phyloP scores from a whole-genome alignment of 2,888 invertebrate species.

The Bedellia somnulentella region DNA sequence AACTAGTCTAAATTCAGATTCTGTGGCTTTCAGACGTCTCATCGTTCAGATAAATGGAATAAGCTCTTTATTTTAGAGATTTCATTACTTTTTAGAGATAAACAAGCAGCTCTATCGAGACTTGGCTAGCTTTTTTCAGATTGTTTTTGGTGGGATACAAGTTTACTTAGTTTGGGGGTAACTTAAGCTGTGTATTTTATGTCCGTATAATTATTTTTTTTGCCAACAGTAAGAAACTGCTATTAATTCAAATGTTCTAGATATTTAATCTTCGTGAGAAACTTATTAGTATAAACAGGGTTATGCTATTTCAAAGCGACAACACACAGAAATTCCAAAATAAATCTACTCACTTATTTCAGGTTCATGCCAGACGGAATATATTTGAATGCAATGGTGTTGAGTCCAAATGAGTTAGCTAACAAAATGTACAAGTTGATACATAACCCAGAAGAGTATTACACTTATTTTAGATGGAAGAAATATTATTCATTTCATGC shows the following conservation, averaged over 20 bases:
- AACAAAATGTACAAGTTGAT: slow-evolving; percentile 16
- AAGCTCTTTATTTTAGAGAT: too few species aligned
- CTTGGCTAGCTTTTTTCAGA: too few species aligned
- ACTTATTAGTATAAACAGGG: background rate
- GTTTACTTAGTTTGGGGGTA: too few species aligned
- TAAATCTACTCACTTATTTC: slow-evolving; percentile 7
- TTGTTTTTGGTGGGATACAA: too few species aligned
- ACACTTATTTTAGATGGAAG: slow-evolving; percentile 20
- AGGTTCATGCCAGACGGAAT: slow-evolving; percentile 21
- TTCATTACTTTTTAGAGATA: too few species aligned
- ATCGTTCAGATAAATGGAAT: too few species aligned
- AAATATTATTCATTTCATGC: slow-evolving; percentile 19
- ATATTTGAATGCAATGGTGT: slow-evolving; percentile 17
- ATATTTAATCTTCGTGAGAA: background rate
- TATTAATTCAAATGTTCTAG: background rate
- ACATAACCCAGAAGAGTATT: slow-evolving; percentile 15
- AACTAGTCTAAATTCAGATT: too few species aligned
- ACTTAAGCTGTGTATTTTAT: too few species aligned
- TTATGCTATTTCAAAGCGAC: background rate
- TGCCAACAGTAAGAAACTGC: background rate
- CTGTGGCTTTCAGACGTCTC: too few species aligned
- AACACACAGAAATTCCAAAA: background rate
- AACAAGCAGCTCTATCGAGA: too few species aligned
- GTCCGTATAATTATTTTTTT: too few species aligned
- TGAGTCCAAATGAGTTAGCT: slow-evolving; percentile 13